Percentiles rank a stretch among this genome's conserved stretches.
Conservation (phyloP, 1,140 invertebrate species). For the Hyles euphorbiae region DNA sequence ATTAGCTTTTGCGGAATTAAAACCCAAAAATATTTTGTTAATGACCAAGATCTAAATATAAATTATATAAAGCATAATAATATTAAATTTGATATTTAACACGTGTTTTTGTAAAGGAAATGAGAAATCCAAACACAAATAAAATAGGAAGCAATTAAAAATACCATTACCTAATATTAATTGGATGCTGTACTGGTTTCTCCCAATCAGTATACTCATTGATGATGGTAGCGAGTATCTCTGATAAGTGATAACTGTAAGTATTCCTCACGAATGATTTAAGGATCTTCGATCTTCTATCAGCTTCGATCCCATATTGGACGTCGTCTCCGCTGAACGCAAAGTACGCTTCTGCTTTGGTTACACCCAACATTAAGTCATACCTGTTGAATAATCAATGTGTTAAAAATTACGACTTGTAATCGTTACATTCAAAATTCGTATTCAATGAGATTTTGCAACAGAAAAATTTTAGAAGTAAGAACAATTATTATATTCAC, state of each 20-base stretch:
- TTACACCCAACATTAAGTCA: constrained; percentile 95
- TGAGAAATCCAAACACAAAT: too few species aligned
- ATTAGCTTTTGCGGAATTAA: too few species aligned
- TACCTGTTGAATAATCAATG: constrained; percentile 76
- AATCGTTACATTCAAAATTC: too few species aligned
- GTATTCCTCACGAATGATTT: constrained; percentile 95
- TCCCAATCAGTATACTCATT: constrained; percentile 99
- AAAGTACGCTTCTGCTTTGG: constrained; percentile 90
- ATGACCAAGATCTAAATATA: too few species aligned
- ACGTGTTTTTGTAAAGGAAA: too few species aligned
- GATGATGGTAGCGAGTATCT: constrained; percentile 91
- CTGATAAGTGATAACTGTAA: constrained; percentile 90
- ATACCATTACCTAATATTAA: constrained; percentile 83
- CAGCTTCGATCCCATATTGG: constrained; percentile 93
- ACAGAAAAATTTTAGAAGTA: too few species aligned
- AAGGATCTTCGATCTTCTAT: constrained; percentile 91
- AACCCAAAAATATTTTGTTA: too few species aligned
- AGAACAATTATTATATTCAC: too few species aligned
- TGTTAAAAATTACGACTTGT: not conserved
- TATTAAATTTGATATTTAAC: too few species aligned
- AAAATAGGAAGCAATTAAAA: too few species aligned
- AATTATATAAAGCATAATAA: too few species aligned
- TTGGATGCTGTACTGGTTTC: constrained; percentile 92
- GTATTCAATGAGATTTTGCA: too few species aligned
- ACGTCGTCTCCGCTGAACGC: constrained; percentile 93